These are phyloP conservation scores for Tiliqua scincoides DNA, from an alignment of 2,113 vertebrate genomes.

Conservation along the genomic window DNA sequence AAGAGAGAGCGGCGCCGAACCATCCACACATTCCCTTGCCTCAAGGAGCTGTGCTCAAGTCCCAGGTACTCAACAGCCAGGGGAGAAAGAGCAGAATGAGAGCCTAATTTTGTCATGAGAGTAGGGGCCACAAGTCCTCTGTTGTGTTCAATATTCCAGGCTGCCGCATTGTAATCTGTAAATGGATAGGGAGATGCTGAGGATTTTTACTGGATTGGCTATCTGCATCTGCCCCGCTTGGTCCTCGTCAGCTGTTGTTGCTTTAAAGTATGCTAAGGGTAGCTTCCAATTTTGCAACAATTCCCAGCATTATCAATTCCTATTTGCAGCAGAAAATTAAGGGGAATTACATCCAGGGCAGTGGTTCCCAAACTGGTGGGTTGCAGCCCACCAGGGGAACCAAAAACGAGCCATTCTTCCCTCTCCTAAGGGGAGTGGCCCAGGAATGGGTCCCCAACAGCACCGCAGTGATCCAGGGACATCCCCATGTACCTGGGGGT, in stretches of 20 bases:
- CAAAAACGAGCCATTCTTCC: too few relatives aligned
- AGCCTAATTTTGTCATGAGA: neutral
- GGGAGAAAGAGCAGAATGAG: fast-evolving
- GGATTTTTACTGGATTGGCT: neutral
- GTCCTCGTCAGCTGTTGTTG: neutral
- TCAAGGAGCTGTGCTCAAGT: conserved; percentile 91
- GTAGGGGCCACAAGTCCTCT: too few relatives aligned
- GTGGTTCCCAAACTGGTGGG: too few relatives aligned
- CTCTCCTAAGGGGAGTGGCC: too few relatives aligned
- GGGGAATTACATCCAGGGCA: too few relatives aligned
- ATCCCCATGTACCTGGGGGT: too few relatives aligned
- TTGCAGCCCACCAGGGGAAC: too few relatives aligned
- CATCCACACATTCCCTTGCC: conserved; percentile 94
- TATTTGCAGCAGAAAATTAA: neutral
- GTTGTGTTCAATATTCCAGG: neutral
- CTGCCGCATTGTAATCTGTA: neutral
- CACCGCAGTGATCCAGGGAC: too few relatives aligned
- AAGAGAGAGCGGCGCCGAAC: conserved; percentile 91
- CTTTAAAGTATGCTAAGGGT: neutral
- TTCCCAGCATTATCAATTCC: neutral
- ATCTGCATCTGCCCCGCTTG: neutral
- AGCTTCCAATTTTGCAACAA: neutral
- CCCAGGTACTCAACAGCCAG: conserved; percentile 77
- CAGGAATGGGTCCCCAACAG: too few relatives aligned
- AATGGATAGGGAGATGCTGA: neutral